phyloP scores from a whole-genome alignment of 1,140 invertebrate genomes.

The Drosophila rufa region DNA sequence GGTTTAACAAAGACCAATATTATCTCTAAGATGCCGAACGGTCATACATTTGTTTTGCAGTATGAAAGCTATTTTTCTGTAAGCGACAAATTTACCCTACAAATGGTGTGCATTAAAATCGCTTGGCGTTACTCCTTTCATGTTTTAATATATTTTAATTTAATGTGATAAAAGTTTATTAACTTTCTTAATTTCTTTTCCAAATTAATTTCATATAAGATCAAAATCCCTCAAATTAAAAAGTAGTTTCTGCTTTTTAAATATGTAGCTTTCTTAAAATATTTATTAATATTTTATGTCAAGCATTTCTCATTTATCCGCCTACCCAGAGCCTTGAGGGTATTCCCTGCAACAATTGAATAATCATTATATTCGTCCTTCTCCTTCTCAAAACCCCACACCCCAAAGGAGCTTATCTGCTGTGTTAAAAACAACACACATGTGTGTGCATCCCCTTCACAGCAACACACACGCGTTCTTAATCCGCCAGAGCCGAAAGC shows the following conservation, averaged over 20 bases:
- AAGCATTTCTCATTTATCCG: slow-evolving; percentile 2
- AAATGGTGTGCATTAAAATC: too few species aligned
- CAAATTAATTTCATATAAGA: not conserved
- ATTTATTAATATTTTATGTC: not conserved
- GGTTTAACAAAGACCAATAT: too few species aligned
- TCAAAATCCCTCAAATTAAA: too few species aligned
- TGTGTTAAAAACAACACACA: slow-evolving; percentile 15
- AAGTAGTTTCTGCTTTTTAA: not conserved
- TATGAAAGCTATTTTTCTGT: too few species aligned
- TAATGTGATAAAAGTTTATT: not conserved
- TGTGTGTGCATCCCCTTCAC: slow-evolving; percentile 4
- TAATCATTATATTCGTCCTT: slow-evolving; percentile 9
- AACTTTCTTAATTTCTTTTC: not conserved
- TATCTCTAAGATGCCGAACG: too few species aligned
- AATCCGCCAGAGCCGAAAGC: slow-evolving; percentile 46
- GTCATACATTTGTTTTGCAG: too few species aligned
- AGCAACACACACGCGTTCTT: slow-evolving; percentile 34
- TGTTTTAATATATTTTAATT: too few species aligned
- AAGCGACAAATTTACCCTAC: too few species aligned
- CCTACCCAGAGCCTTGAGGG: not conserved
- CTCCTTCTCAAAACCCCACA: not conserved
- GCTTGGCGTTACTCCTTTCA: too few species aligned
- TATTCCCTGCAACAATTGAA: slow-evolving; percentile 21
- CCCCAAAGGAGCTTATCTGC: slow-evolving; percentile 16
- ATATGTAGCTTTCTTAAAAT: too few species aligned